phyloP scores from a whole-genome alignment of 1,140 invertebrate genomes.

The Theocolax elegans region DNA sequence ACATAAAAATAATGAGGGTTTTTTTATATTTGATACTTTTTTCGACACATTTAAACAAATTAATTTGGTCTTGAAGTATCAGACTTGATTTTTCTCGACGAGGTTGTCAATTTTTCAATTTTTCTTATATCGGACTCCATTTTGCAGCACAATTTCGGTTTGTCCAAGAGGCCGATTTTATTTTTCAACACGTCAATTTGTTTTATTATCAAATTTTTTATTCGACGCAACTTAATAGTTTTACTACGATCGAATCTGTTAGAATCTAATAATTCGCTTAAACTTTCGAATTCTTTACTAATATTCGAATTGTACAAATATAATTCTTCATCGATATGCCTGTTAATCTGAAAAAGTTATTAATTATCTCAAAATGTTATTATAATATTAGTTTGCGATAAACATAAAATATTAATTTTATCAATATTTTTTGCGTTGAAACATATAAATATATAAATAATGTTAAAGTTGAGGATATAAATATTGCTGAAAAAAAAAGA shows the following conservation, averaged over 20 bases:
- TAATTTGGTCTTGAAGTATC: too few species aligned
- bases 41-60: too few species aligned
- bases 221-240: neutral
- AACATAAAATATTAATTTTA: too few species aligned
- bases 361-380: too few species aligned
- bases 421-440: too few species aligned
- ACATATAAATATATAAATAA: too few species aligned
- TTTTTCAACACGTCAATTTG: slow-evolving; percentile 8
- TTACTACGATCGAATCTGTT: neutral
- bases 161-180: slow-evolving; percentile 21
- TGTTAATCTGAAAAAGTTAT: slow-evolving; percentile 15
- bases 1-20: too few species aligned
- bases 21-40: too few species aligned
- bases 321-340: slow-evolving; percentile 24
- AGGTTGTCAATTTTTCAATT: neutral
- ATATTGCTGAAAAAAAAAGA: too few species aligned
- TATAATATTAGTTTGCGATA: too few species aligned
- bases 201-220: neutral
- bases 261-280: neutral
- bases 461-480: too few species aligned
- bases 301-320: slow-evolving; percentile 21
- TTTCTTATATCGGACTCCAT: slow-evolving; percentile 15
- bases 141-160: slow-evolving; percentile 9
- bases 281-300: neutral
- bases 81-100: too few species aligned